These are phyloP conservation scores for Sarcophaga rosellei DNA, from an alignment of 2,888 invertebrate genomes.

Conservation along the genomic window DNA sequence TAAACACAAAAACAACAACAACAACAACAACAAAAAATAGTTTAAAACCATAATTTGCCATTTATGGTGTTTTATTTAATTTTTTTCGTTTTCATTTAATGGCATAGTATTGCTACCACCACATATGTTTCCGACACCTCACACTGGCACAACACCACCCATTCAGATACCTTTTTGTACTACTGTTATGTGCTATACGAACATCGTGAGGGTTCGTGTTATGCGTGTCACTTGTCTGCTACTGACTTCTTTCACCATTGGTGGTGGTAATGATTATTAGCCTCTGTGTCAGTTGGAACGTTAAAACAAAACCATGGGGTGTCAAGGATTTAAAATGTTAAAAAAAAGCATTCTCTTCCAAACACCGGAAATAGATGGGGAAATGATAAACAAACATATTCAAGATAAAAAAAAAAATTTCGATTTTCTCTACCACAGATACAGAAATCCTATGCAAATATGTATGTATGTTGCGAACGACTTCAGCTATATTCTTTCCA, in stretches of 20 bases:
- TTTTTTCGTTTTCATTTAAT: conserved; percentile 5
- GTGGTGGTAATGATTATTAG: conserved; percentile 67
- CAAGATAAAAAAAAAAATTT: too few relatives aligned
- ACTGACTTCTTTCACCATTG: conserved; percentile 63
- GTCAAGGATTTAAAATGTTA: conserved; percentile 24
- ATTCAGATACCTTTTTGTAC: neutral
- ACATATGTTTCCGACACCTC: conserved; percentile 56
- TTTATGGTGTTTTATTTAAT: conserved; percentile 45
- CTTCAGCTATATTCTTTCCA: neutral
- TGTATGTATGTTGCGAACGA: neutral
- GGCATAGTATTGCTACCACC: conserved; percentile 43
- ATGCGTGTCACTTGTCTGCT: conserved; percentile 51
- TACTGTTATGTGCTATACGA: neutral
- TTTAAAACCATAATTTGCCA: conserved; percentile 67
- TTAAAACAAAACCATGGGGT: conserved; percentile 51
- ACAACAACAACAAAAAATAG: conserved; percentile 3
- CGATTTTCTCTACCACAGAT: too few relatives aligned
- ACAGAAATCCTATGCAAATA: neutral
- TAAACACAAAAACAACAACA: conserved; percentile 27
- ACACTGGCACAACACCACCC: neutral
- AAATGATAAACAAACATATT: too few relatives aligned
- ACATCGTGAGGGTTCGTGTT: conserved; percentile 53
- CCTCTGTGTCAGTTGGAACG: conserved; percentile 46
- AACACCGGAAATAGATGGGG: too few relatives aligned
- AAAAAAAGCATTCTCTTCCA: too few relatives aligned